phyloP scores from a whole-genome alignment of 1,140 invertebrate genomes.

The Drosophila jambulina region DNA sequence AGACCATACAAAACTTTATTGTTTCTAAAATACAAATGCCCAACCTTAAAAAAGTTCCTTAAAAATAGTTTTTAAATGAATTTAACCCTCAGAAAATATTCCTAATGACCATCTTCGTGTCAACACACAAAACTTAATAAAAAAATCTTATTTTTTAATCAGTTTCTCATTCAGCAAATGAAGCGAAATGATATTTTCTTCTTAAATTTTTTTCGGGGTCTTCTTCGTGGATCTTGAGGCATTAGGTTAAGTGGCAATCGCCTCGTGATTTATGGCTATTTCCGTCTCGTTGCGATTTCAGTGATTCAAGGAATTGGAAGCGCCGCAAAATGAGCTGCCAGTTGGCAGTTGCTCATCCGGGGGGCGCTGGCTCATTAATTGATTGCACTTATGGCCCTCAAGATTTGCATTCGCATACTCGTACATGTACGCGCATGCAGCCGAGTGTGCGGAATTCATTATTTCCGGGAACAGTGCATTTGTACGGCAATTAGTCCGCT shows the following conservation, averaged over 20 bases:
- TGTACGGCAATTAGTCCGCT: slow-evolving; percentile 83
- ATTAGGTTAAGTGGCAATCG: slow-evolving; percentile 80
- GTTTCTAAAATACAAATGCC: neutral
- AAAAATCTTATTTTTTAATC: neutral
- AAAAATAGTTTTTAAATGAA: neutral
- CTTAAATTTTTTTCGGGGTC: neutral
- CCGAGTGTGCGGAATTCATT: slow-evolving; percentile 70
- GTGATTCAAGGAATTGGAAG: slow-evolving; percentile 84
- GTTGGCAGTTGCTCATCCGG: slow-evolving; percentile 62
- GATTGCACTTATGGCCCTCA: slow-evolving; percentile 72
- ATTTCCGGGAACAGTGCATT: slow-evolving; percentile 85
- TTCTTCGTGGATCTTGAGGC: slow-evolving; percentile 24
- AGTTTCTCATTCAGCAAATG: slow-evolving; percentile 8
- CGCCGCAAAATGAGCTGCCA: slow-evolving; percentile 83
- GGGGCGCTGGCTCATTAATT: slow-evolving; percentile 64
- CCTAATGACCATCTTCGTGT: neutral
- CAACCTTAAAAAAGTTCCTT: neutral
- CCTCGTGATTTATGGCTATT: slow-evolving; percentile 78
- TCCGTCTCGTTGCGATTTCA: slow-evolving; percentile 83
- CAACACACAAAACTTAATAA: neutral
- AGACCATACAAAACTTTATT: neutral
- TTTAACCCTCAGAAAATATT: neutral
- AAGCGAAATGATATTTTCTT: slow-evolving; percentile 8
- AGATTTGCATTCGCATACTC: slow-evolving; percentile 60
- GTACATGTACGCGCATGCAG: slow-evolving; percentile 22